phyloP scores from a whole-genome alignment of 2,888 invertebrate species.

The Subacronicta megacephala region DNA sequence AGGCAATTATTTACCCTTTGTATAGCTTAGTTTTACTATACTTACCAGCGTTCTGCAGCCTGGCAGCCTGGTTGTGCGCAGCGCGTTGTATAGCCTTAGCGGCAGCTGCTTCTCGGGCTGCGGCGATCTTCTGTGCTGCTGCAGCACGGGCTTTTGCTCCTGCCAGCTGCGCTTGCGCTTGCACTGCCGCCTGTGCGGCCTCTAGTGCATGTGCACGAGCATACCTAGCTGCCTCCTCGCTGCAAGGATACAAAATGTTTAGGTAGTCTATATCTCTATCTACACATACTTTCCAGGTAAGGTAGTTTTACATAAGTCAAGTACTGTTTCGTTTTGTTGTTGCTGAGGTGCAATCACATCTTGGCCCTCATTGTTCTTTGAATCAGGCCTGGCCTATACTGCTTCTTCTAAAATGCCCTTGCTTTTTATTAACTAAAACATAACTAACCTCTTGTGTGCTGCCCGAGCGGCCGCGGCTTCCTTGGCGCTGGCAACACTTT shows the following conservation, averaged over 20 bases:
- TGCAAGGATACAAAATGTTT: no score
- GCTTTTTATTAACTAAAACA: background rate
- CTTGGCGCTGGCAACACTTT: constrained; percentile 93
- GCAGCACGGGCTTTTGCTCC: constrained; percentile 92
- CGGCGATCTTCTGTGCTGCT: constrained; percentile 92
- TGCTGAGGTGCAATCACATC: no score
- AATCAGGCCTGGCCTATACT: no score
- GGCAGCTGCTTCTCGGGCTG: constrained; percentile 92
- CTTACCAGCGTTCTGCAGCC: constrained; percentile 92
- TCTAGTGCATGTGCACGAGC: constrained; percentile 92
- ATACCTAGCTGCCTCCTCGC: constrained; percentile 91
- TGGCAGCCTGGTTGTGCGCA: constrained; percentile 92
- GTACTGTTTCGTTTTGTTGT: no score
- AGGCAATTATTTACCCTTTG: no score
- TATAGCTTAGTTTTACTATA: constrained; percentile 53
- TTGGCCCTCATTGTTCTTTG: no score
- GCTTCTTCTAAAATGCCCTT: no score
- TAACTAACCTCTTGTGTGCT: constrained; percentile 86
- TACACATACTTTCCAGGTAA: no score
- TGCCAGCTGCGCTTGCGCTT: constrained; percentile 92
- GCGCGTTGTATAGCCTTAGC: constrained; percentile 92
- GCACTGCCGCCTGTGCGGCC: constrained; percentile 91
- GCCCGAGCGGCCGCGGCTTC: constrained; percentile 92
- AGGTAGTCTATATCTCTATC: no score
- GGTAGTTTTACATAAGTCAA: no score